phyloP scores from a whole-genome alignment of 2,888 invertebrate species.

The Heliconius hortense region DNA sequence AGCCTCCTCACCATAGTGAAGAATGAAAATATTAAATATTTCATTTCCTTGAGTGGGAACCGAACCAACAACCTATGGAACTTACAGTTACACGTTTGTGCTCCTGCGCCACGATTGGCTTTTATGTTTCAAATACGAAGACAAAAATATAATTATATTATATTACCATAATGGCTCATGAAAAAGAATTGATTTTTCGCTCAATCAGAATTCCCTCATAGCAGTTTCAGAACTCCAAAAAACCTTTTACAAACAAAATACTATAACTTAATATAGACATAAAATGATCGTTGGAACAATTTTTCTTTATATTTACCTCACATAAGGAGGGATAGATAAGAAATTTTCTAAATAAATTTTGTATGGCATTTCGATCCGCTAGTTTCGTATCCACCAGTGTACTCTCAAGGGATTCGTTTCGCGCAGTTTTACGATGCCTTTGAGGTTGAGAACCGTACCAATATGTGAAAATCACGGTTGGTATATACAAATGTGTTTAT shows the following conservation, averaged over 20 bases:
- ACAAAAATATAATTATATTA: neutral
- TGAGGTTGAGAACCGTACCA: constrained; percentile 41
- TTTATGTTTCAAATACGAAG: neutral
- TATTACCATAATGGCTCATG: neutral
- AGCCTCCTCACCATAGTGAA: no score
- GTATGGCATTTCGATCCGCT: constrained; percentile 29
- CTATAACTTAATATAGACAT: neutral
- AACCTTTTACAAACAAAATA: neutral
- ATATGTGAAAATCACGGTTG: constrained; percentile 42
- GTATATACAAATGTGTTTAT: constrained; percentile 28
- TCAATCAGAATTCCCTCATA: neutral
- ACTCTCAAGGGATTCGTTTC: constrained; percentile 46
- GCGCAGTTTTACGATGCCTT: constrained; percentile 50
- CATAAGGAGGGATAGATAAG: constrained; percentile 23
- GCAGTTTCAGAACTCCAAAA: neutral
- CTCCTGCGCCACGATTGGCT: no score
- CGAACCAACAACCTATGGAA: no score
- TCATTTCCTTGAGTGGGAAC: no score
- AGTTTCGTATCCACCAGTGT: constrained; percentile 32
- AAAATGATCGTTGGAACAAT: neutral
- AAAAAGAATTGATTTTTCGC: neutral
- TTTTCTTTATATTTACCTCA: constrained; percentile 11
- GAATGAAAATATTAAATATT: no score
- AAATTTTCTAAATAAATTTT: constrained; percentile 28
- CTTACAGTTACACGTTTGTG: no score